Evolutionary conservation across 2,797 vertebrate genomes (phyloP).

Genomic region (Choloepus didactylus): DNA sequence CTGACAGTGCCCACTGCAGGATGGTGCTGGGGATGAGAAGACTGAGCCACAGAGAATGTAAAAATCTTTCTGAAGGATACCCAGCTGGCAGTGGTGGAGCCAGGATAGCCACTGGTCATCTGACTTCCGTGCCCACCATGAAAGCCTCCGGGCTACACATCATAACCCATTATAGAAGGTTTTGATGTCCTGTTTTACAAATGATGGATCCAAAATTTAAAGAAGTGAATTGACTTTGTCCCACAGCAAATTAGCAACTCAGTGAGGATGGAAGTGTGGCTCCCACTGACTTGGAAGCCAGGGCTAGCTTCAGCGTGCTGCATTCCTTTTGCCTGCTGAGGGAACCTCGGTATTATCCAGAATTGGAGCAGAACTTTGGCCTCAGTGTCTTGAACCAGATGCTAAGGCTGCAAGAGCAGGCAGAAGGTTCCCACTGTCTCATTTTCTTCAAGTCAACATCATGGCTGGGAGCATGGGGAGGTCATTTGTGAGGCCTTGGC

Average conservation of each 20-base stretch:
- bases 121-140: not conserved
- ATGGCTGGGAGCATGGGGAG: not conserved
- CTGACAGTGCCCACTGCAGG: accelerated
- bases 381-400: not conserved
- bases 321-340: not conserved
- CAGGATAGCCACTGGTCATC: accelerated
- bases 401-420: not conserved
- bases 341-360: not conserved
- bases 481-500: not conserved
- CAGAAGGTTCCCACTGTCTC: not conserved
- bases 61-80: not conserved
- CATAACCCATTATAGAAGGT: accelerated
- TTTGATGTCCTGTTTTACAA: not conserved
- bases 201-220: not conserved
- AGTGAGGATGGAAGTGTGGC: not conserved
- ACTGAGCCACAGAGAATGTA: not conserved
- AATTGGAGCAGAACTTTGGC: too few relatives aligned
- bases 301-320: not conserved
- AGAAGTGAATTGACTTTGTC: not conserved
- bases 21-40: not conserved
- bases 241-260: not conserved
- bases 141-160: not conserved
- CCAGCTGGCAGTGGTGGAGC: too few relatives aligned
- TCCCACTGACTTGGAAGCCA: not conserved
- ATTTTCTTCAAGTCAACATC: not conserved